These are phyloP conservation scores for Emys orbicularis DNA, from an alignment of 2,797 vertebrate genomes.

Conservation along the genomic window DNA sequence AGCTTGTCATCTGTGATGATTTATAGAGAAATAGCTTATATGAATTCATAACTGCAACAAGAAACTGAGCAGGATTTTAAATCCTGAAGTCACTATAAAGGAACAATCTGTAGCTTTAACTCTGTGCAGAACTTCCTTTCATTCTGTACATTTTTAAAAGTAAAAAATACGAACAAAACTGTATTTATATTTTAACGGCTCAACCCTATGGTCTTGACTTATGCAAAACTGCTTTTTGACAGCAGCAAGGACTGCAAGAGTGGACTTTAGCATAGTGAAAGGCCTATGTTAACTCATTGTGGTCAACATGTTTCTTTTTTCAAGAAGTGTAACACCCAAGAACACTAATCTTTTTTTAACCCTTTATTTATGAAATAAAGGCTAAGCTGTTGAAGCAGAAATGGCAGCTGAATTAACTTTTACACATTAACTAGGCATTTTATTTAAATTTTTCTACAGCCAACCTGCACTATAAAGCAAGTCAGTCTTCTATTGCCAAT, in stretches of 20 bases:
- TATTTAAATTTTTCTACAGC: background rate
- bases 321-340: background rate
- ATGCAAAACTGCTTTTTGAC: background rate
- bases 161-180: background rate
- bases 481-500: background rate
- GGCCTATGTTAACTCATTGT: background rate
- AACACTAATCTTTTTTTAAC: background rate
- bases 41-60: background rate
- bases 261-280: background rate
- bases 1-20: background rate
- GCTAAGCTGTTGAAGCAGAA: background rate
- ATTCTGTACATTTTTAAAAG: background rate
- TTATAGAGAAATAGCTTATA: background rate
- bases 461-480: accelerated
- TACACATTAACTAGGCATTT: background rate
- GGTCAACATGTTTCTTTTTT: accelerated
- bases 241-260: background rate
- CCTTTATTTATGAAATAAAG: background rate
- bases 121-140: background rate
- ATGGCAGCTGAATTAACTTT: background rate
- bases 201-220: background rate
- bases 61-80: background rate
- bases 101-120: background rate
- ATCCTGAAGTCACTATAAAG: background rate
- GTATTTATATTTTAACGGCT: background rate